Evolutionary conservation across 1,140 invertebrate species (phyloP).

Genomic region (Bicyclus anynana): DNA sequence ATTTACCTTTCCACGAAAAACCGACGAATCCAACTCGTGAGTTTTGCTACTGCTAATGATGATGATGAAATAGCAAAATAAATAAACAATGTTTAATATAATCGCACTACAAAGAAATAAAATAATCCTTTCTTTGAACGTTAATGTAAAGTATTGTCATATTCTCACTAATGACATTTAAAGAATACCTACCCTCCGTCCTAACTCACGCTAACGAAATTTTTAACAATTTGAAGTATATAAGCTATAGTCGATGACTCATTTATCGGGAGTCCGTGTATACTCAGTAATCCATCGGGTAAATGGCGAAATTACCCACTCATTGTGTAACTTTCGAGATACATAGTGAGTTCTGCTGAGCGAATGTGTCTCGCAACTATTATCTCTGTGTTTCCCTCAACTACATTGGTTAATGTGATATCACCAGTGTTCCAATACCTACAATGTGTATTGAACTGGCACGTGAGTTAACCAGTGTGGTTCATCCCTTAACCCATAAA

Average conservation of each 20-base stretch:
- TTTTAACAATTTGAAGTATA: conserved; percentile 11
- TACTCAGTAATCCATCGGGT: conserved; percentile 35
- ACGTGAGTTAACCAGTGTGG: conserved; percentile 5
- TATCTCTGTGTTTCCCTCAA: conserved; percentile 8
- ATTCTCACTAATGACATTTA: too few relatives aligned
- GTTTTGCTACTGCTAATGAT: too few relatives aligned
- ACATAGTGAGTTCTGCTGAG: conserved; percentile 15
- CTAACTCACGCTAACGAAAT: conserved; percentile 35
- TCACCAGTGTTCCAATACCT: conserved; percentile 3
- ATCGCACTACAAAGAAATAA: too few relatives aligned
- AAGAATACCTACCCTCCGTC: too few relatives aligned
- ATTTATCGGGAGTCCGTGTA: conserved; percentile 32
- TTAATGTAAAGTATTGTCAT: too few relatives aligned
- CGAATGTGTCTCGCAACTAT: conserved; percentile 20
- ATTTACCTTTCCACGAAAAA: too few relatives aligned
- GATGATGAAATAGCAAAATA: too few relatives aligned
- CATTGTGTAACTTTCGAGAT: conserved; percentile 9
- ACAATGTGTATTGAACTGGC: conserved; percentile 4
- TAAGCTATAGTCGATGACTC: not conserved
- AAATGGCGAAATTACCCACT: conserved; percentile 25
- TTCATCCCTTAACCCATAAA: not conserved
- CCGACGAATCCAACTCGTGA: too few relatives aligned
- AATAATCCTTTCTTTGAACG: too few relatives aligned
- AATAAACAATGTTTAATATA: too few relatives aligned
- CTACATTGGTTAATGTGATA: conserved; percentile 2